Evolutionary conservation across 2,797 vertebrate genomes (phyloP), one percentile per base, ranked within the genome.

Genomic region (Trachops cirrhosus): DNA sequence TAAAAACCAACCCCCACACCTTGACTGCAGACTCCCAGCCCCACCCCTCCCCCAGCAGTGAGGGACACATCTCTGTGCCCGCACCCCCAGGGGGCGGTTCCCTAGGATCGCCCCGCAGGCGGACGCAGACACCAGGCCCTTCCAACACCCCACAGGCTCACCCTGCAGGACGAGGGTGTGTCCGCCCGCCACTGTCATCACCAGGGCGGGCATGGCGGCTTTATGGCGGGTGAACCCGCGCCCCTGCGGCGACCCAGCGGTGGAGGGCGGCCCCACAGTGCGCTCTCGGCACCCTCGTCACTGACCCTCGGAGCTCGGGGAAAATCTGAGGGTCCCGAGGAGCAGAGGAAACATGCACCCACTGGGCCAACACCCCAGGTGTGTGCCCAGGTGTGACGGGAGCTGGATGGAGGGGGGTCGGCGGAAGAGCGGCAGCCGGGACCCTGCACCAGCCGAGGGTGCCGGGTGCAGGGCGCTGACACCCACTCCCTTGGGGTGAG

Each of bases 391-490:
- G 34, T 29, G 22, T 15, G 77, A 22, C 0, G 6, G 34, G 64
- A 62, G 46, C 50, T 14, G 44, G 57, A 1, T 2, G 32, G 3
- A 48, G 4, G 22, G 18, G 29, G 7, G n/a, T 3, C 19, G 0
- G 39, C n/a, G 6, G 16, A 11, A 16, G 14, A 39, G 39, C 24
- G 0, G 14, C 48, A 14, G 37, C 44, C 48, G 0, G 1, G 41
- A 10, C 3, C 1, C 1, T 0, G 4, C 48, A 16, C 32, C 29
- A 2, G n/a, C 39, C 11, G 0, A 4, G 0, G 41, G 34, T 5
- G 41, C 37, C 50, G 22, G 32, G 34, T 4, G 48, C 37, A 50
- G 26, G 29, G 15, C 29, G 3, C 16, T 0, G 0, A 32, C 10
- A 5, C 12, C 24, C 71, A n/a, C 9, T 21, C 54, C 68, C 84